Percentiles rank a stretch among this genome's conserved stretches.
phyloP scores from a whole-genome alignment of 1,140 invertebrate genomes.

The Tetragnatha versicolor region DNA sequence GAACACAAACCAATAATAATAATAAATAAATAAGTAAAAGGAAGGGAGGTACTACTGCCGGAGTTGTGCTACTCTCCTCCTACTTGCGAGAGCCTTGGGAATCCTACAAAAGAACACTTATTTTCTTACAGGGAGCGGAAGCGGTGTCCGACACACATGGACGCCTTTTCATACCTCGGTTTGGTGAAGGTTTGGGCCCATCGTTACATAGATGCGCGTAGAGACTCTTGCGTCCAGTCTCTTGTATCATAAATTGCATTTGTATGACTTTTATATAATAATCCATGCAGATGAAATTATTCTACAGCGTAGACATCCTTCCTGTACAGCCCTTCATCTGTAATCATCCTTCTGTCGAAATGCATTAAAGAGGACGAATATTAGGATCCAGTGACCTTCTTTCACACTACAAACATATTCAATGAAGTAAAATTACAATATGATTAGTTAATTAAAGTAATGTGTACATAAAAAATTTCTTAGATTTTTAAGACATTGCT shows the following conservation, averaged over 20 bases:
- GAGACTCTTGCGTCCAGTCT: conserved; percentile 52
- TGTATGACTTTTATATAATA: conserved; percentile 51
- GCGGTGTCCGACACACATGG: background rate
- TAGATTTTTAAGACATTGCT: too few species aligned
- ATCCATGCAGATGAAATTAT: conserved; percentile 25
- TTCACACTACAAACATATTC: too few species aligned
- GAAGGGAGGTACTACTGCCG: too few species aligned
- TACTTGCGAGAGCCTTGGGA: too few species aligned
- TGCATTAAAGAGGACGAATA: conserved; percentile 49
- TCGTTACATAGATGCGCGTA: conserved; percentile 39
- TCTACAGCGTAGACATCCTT: conserved; percentile 47
- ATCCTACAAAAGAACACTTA: conserved; percentile 31
- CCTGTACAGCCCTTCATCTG: conserved; percentile 52
- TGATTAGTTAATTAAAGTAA: too few species aligned
- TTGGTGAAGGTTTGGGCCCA: conserved; percentile 33
- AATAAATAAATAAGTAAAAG: conserved; percentile 7
- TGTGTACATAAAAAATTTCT: too few species aligned
- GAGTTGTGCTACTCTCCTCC: too few species aligned
- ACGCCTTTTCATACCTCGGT: conserved; percentile 43
- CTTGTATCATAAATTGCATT: conserved; percentile 45
- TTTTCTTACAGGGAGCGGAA: conserved; percentile 37
- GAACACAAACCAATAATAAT: conserved; percentile 2
- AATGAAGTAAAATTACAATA: too few species aligned
- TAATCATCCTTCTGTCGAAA: conserved; percentile 52
- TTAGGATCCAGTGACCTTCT: conserved; percentile 11